Evolutionary conservation across 2,113 vertebrate genomes (phyloP).

Genomic region (Promerops cafer): DNA sequence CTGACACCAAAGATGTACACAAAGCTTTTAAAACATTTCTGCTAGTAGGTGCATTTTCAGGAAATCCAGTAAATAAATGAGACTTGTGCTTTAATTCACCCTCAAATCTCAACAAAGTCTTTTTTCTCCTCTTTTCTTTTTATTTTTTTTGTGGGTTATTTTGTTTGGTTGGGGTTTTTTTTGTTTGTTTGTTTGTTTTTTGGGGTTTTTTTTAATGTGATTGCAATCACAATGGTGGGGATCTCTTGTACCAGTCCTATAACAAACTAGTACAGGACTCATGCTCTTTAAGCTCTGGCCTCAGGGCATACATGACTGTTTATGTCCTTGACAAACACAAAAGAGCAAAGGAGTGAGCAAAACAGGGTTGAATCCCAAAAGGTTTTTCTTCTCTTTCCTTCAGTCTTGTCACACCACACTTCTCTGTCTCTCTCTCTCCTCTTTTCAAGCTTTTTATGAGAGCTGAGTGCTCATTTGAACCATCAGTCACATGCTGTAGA

Average conservation of each 20-base stretch:
- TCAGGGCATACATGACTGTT: neutral
- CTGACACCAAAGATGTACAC: neutral
- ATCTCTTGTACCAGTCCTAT: neutral
- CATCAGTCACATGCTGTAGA: neutral
- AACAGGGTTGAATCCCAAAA: neutral
- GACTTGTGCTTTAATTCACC: neutral
- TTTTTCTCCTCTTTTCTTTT: neutral
- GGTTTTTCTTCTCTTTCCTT: neutral
- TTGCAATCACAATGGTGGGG: neutral
- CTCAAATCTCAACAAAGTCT: neutral
- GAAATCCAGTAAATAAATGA: neutral
- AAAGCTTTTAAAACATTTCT: neutral
- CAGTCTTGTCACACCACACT: neutral
- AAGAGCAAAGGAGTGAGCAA: neutral
- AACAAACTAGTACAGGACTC: neutral
- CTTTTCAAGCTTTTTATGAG: neutral
- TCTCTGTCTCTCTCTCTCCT: neutral
- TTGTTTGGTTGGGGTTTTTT: neutral
- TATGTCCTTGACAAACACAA: neutral
- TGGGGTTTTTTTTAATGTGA: too few relatives aligned
- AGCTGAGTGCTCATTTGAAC: neutral
- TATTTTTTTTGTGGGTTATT: neutral
- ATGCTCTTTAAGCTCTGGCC: neutral
- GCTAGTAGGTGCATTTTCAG: neutral
- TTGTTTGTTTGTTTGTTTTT: too few relatives aligned